These are phyloP conservation scores for Drosophila greeni DNA, from an alignment of 2,888 invertebrate species.

Conservation along the genomic window DNA sequence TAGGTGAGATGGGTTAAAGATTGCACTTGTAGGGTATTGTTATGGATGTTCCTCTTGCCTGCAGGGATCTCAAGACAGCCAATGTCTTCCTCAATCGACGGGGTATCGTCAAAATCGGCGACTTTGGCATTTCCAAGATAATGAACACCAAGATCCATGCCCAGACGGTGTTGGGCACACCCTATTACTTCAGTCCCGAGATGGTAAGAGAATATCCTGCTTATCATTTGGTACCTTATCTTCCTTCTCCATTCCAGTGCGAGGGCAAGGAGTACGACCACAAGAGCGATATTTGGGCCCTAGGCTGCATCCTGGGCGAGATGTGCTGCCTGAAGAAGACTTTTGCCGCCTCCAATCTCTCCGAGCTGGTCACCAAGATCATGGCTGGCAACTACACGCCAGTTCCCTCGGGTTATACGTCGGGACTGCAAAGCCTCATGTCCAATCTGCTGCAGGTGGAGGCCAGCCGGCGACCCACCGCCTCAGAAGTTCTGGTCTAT, in stretches of 20 bases:
- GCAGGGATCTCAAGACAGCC: conserved; percentile 86
- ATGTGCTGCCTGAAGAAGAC: conserved; percentile 86
- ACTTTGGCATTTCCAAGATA: conserved; percentile 88
- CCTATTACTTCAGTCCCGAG: conserved; percentile 86
- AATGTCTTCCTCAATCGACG: conserved; percentile 86
- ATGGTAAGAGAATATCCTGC: conserved; percentile 79
- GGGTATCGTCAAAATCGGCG: conserved; percentile 85
- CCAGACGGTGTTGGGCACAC: conserved; percentile 86
- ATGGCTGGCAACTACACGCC: conserved; percentile 85
- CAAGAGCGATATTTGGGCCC: conserved; percentile 88
- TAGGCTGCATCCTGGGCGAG: conserved; percentile 88
- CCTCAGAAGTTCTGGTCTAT: conserved; percentile 81
- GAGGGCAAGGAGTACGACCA: conserved; percentile 87
- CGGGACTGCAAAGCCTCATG: conserved; percentile 82
- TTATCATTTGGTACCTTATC: too few relatives aligned
- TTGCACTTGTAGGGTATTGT: not conserved
- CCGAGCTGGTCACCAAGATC: conserved; percentile 86
- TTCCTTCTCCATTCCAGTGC: conserved; percentile 80
- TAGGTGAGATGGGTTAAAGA: conserved; percentile 73
- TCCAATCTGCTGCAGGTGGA: conserved; percentile 82
- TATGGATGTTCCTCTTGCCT: not conserved
- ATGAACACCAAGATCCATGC: conserved; percentile 84
- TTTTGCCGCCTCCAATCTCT: conserved; percentile 86
- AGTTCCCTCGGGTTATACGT: conserved; percentile 83
- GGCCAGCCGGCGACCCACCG: conserved; percentile 82